Base-by-base conservation (phyloP, 2,797 vertebrate species). In the Dicrostonyx torquatus region DNA sequence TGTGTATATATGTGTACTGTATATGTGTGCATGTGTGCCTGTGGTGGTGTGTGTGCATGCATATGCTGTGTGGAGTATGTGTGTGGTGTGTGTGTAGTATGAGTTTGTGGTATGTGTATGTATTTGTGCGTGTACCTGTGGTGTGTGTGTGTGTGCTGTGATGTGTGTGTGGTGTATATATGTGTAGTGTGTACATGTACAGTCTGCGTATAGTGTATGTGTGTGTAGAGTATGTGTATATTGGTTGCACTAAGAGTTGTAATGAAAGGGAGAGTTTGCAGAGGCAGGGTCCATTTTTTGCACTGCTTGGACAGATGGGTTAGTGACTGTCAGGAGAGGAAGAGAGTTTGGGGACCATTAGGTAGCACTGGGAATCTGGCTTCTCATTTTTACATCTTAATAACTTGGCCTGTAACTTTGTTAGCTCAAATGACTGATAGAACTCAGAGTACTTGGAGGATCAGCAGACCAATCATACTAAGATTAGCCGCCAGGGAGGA, bases 361-460 rank as follows among this genome's bases (percentile, higher is more conserved):
- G 26, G 60, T 58, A 72, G 64, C 4, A 4, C 1, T 1, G 66
- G 40, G 62, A 60, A n/a, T 43, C 82, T 37, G 48, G 22, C 31
- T 77, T 89, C 82, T 95, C 66, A 50, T 87, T 76, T 75, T 72
- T 50, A 77, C 45, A 48, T 82, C 83, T 92, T 48, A 34, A 60
- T 95, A 88, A 72, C 72, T 20, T 90, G 78, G 70, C 10, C 70
- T 80, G n/a, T 89, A 7, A 68, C 79, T 76, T 89, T 53, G n/a
- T 79, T 82, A 70, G 80, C 72, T 62, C 66, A 89, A 73, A 37
- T 62, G 64, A 64, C 68, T 14, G 60, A 80, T 68, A 6, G 17
- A 66, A 31, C 64, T 48, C 82, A 78, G 45, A 85, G 55, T 58
- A 88, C 68, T 4, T 87, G n/a, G 43, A 75, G 62, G 86, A 83